Conservation (phyloP, 2,888 invertebrate species). For the Coronaproctus castanopsis region DNA sequence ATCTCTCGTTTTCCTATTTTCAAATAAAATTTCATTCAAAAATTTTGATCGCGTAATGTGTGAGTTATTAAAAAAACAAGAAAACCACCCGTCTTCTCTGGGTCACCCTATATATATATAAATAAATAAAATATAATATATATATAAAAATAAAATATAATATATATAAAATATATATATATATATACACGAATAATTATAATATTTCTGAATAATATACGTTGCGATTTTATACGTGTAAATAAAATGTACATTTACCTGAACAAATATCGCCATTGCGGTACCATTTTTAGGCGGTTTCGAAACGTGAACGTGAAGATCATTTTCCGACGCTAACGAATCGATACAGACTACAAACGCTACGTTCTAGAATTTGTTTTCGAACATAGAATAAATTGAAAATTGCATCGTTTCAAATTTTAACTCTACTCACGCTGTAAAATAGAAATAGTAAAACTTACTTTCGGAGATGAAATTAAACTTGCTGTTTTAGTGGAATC, state of each 20-base stretch:
- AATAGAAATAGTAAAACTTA: neutral
- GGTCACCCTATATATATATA: too few relatives aligned
- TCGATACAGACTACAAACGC: slow-evolving; percentile 81
- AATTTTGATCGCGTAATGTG: too few relatives aligned
- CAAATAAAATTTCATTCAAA: too few relatives aligned
- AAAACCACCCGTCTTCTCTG: too few relatives aligned
- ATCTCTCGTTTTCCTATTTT: too few relatives aligned
- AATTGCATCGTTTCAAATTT: neutral
- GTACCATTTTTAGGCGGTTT: slow-evolving; percentile 80
- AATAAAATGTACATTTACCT: slow-evolving; percentile 25
- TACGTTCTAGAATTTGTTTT: slow-evolving; percentile 63
- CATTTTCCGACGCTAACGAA: slow-evolving; percentile 42
- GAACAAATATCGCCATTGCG: slow-evolving; percentile 33
- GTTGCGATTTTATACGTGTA: neutral
- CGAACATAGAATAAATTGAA: slow-evolving; percentile 17
- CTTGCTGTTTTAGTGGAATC: too few relatives aligned
- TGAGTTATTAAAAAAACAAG: too few relatives aligned
- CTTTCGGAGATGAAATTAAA: too few relatives aligned
- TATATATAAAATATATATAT: too few relatives aligned
- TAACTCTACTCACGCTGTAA: neutral
- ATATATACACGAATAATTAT: too few relatives aligned
- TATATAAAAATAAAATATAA: too few relatives aligned
- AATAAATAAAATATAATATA: too few relatives aligned
- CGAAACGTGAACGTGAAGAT: slow-evolving; percentile 77
- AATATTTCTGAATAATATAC: neutral